These are phyloP conservation scores for Anoura caudifer DNA, from an alignment of 2,113 vertebrate species.

Conservation along the genomic window DNA sequence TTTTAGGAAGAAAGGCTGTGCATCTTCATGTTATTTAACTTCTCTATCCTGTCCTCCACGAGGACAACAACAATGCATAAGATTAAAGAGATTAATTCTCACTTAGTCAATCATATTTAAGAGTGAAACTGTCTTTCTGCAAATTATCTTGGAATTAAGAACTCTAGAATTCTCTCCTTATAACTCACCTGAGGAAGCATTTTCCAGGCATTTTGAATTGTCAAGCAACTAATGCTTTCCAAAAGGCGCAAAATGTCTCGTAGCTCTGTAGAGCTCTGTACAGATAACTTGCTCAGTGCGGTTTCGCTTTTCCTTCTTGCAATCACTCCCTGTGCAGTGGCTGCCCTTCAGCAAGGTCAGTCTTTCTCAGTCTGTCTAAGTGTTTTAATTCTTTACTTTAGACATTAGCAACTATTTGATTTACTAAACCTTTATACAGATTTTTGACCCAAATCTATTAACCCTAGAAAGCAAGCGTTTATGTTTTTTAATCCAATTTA, in stretches of 20 bases:
- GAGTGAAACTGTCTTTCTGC: neutral
- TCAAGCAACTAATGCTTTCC: neutral
- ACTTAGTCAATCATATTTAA: neutral
- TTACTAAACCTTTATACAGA: slow-evolving; percentile 39
- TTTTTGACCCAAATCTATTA: slow-evolving; percentile 56
- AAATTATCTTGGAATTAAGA: neutral
- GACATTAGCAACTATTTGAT: slow-evolving; percentile 51
- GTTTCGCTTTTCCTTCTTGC: slow-evolving; percentile 28
- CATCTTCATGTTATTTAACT: neutral
- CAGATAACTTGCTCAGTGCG: slow-evolving; percentile 29
- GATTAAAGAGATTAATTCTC: neutral
- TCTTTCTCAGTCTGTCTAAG: slow-evolving; percentile 32
- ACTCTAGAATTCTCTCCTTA: neutral
- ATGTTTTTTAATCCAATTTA: neutral
- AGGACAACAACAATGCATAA: neutral
- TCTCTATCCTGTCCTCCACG: neutral
- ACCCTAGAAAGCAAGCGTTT: slow-evolving; percentile 34
- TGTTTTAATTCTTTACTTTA: slow-evolving; percentile 38
- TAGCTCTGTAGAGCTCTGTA: neutral
- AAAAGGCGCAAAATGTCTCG: slow-evolving; percentile 24
- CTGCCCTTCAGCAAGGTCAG: slow-evolving; percentile 14
- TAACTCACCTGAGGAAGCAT: neutral
- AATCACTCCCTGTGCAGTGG: slow-evolving; percentile 27
- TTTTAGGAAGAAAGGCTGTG: neutral
- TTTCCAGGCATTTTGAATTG: neutral